Base-by-base conservation (phyloP, 2,888 invertebrate species). In the Amblyteles armatorius region DNA sequence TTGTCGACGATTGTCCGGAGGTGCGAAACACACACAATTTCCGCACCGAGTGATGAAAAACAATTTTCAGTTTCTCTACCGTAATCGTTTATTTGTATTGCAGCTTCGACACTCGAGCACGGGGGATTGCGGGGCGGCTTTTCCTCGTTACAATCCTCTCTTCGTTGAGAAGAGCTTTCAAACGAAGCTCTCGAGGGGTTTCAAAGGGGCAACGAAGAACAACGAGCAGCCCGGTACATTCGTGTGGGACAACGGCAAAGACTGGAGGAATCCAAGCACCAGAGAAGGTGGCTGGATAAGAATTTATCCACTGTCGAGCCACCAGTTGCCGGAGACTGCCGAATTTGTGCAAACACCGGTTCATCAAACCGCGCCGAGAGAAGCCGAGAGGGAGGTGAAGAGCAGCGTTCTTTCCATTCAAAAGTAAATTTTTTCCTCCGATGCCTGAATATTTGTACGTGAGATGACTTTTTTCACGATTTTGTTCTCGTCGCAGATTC, bases 261-360 rank as follows among this genome's bases (percentile, higher is more conserved):
- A 96, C 87, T 97, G 97, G 97, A 95, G 95, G 88, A 94, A 94
- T 55, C 95, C 96, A 0, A 95, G 95, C 6, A 94, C 95, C 0
- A 94, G 94, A 19, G 96, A 97, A 84, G 98, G 98, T 0, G 96
- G 96, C 57, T 98, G 97, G 97, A 95, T 96, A 63, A 94, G 97
- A 86, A 95, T 97, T 82, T 97, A 96, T 94, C 98, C 98, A 0
- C 93, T 96, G 79, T 90, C 93, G 88, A 80, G 83, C 73, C 74
- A 79, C 16, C 85, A 88, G 50, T 72, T 79, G 13, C 33, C 86
- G 36, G 90, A 91, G 81, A 91, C 86, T 26, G 77, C 87, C 52
- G 89, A 88, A 77, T 84, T 87, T 71, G 92, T 55, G 90, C 93
- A 91, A 76, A 88, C 88, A 91, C 92, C 79, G 26, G 26, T 78